These are phyloP conservation scores for Stichopus horrens DNA, from an alignment of 53 echinoderm and acorn worm species.

Conservation along the genomic window DNA sequence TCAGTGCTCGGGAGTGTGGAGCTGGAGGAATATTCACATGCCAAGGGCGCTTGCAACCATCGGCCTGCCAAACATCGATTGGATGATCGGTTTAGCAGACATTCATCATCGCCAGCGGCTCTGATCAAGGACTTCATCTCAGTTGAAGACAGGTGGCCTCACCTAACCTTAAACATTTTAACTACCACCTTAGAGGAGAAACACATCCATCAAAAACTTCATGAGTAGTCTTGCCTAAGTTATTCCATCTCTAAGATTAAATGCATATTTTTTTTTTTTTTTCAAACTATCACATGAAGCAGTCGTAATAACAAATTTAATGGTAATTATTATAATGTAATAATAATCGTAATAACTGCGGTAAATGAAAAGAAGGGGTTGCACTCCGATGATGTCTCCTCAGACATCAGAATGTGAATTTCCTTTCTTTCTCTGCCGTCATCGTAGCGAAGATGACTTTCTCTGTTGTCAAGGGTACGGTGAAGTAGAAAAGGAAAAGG, in stretches of 20 bases:
- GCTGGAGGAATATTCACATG: conserved; percentile 9
- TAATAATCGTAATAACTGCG: too few relatives aligned
- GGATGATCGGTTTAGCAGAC: not conserved
- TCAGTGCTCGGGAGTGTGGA: conserved; percentile 42
- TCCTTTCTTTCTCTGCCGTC: too few relatives aligned
- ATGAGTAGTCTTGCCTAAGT: conserved; percentile 3
- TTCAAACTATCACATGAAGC: not conserved
- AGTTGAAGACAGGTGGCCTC: conserved; percentile 40
- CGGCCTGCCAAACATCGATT: not conserved
- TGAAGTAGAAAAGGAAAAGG: too few relatives aligned
- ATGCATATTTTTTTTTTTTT: not conserved
- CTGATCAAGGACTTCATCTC: conserved; percentile 1
- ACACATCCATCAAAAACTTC: not conserved
- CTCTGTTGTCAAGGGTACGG: too few relatives aligned
- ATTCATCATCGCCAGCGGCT: not conserved
- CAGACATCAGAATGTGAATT: too few relatives aligned
- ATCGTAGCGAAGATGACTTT: too few relatives aligned
- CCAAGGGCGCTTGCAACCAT: conserved; percentile 7
- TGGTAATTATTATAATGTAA: not conserved
- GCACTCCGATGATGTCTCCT: too few relatives aligned
- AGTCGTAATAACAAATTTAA: not conserved
- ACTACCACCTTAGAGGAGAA: not conserved
- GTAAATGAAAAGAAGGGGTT: too few relatives aligned
- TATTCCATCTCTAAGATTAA: not conserved
- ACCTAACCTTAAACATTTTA: conserved; percentile 37